A percentile compares a stretch with the other conserved stretches of the same genome.
Evolutionary conservation across 2,113 vertebrate genomes (phyloP).

Genomic region (Leucosticte australis): DNA sequence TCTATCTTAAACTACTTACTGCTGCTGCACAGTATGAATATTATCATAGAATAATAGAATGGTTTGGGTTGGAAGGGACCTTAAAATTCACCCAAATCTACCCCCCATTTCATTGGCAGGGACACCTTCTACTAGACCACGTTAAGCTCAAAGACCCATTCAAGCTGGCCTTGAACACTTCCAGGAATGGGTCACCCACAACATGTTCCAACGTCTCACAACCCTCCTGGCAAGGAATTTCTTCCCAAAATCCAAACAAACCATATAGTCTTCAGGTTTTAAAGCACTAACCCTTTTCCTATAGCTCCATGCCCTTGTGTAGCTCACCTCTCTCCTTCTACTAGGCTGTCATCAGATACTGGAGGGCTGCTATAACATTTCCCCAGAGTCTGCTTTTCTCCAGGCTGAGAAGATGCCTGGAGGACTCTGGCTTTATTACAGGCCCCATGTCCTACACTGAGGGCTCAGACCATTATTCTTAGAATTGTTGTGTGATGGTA

Average conservation of each 20-base stretch:
- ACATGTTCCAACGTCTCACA: not conserved
- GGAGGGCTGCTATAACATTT: not conserved
- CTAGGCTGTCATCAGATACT: not conserved
- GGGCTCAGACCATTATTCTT: not conserved
- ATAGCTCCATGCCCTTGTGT: not conserved
- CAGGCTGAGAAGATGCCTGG: not conserved
- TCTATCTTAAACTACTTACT: not conserved
- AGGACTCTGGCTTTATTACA: not conserved
- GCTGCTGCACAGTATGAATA: not conserved
- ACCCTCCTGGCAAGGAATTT: not conserved
- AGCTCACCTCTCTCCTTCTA: not conserved
- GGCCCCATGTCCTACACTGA: too few species aligned
- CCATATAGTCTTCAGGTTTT: not conserved
- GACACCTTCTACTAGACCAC: fast-evolving
- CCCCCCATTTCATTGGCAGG: not conserved
- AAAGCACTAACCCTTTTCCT: not conserved
- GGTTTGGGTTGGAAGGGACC: not conserved
- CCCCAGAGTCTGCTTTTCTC: not conserved
- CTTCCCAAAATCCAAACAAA: not conserved
- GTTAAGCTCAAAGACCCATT: not conserved
- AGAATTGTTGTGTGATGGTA: not conserved
- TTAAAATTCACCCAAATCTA: not conserved
- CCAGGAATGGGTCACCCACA: not conserved
- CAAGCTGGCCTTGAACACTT: not conserved
- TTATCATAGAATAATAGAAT: not conserved